Evolutionary conservation across 2,797 vertebrate species (phyloP).

Genomic region (Leptodactylus fallax): DNA sequence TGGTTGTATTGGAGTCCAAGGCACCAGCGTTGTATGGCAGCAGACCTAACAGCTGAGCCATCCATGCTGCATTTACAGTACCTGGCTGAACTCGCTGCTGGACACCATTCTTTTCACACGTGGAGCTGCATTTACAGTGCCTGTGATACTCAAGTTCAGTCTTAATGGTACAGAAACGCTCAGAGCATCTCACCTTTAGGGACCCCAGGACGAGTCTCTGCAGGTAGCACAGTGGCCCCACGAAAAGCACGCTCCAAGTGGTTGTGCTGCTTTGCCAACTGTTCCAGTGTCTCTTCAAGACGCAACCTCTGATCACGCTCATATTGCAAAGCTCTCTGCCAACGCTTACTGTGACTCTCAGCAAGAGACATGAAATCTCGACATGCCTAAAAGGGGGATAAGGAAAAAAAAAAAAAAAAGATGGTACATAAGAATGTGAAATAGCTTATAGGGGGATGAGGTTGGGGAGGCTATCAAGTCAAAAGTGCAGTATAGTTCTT

Average conservation of each 20-base stretch:
- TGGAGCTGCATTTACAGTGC: no score
- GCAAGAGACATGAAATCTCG: conserved; percentile 91
- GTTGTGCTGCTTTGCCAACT: conserved; percentile 96
- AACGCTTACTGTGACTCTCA: conserved; percentile 91
- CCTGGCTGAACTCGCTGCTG: no score
- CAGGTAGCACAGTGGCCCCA: conserved; percentile 87
- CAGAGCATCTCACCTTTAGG: conserved; percentile 76
- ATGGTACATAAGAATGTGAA: neutral
- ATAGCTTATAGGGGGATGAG: neutral
- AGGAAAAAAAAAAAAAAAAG: neutral
- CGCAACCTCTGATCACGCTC: conserved; percentile 92
- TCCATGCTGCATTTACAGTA: no score
- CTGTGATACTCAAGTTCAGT: no score
- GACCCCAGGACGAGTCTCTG: conserved; percentile 67
- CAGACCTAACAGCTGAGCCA: no score
- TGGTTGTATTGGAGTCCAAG: no score
- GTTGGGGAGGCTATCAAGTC: no score
- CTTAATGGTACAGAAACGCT: no score
- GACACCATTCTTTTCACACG: no score
- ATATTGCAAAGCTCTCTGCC: conserved; percentile 93
- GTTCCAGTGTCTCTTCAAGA: conserved; percentile 93
- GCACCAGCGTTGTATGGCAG: no score
- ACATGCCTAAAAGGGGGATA: conserved; percentile 82
- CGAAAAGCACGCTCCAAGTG: conserved; percentile 94
- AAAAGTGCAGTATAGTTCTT: no score